Conservation (phyloP, 2,888 invertebrate species). For the Brenthis daphne region DNA sequence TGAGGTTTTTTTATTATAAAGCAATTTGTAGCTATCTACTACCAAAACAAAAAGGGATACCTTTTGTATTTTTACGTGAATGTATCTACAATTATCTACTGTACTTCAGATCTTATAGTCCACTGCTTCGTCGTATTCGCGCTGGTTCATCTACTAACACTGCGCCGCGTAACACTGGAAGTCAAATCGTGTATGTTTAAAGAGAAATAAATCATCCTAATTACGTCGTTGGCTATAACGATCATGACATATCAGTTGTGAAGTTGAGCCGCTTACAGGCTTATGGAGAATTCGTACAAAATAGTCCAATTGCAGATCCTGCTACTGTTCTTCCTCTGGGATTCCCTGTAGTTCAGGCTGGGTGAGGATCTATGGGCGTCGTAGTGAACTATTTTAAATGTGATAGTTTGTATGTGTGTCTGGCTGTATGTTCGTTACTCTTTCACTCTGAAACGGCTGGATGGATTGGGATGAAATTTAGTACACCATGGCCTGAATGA, state of each 20-base stretch:
- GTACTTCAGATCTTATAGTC: conserved; percentile 44
- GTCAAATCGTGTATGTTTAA: conserved; percentile 43
- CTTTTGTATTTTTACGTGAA: background rate
- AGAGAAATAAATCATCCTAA: conserved; percentile 48
- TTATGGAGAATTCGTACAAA: conserved; percentile 44
- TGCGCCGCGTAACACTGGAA: conserved; percentile 49
- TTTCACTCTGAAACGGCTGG: no score
- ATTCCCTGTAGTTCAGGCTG: conserved; percentile 47
- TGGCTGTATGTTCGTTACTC: no score
- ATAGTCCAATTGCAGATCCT: conserved; percentile 40
- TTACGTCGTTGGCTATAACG: conserved; percentile 42
- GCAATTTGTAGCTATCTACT: no score
- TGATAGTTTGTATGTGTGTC: no score
- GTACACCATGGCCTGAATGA: no score
- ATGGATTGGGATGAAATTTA: no score
- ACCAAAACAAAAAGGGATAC: no score
- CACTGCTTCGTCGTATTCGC: conserved; percentile 50
- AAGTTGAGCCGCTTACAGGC: conserved; percentile 38
- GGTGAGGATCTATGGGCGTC: conserved; percentile 53
- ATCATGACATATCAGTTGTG: conserved; percentile 53
- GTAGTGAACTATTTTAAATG: background rate
- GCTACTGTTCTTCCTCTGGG: conserved; percentile 41
- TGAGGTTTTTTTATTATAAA: no score
- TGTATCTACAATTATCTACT: conserved; percentile 22
- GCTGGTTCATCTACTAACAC: conserved; percentile 48